Conservation (phyloP, 1,140 invertebrate species). For the Drosophila santomea region DNA sequence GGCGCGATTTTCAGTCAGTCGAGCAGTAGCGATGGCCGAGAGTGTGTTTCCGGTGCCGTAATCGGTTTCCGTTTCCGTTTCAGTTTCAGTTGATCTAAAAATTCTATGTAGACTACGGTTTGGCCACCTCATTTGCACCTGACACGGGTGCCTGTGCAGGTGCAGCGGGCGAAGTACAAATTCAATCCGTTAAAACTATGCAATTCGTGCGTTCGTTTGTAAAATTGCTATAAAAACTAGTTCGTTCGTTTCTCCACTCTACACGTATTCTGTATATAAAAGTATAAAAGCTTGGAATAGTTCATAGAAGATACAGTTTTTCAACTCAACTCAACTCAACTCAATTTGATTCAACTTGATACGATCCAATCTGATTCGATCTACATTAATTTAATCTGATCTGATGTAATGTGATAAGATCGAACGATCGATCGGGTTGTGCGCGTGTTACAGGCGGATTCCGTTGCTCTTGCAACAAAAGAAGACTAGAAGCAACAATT, state of each 20-base stretch:
- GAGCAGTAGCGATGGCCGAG: conserved; percentile 78
- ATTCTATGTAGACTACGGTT: conserved; percentile 70
- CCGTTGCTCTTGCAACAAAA: conserved; percentile 84
- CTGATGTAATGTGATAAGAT: conserved; percentile 30
- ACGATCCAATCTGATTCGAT: conserved; percentile 42
- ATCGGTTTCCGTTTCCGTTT: conserved; percentile 55
- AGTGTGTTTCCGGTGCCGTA: conserved; percentile 54
- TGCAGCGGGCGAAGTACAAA: conserved; percentile 65
- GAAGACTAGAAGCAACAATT: conserved; percentile 85
- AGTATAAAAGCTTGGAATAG: conserved; percentile 81
- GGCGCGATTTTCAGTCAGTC: conserved; percentile 78
- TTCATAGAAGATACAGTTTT: conserved; percentile 69
- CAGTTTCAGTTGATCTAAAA: conserved; percentile 71
- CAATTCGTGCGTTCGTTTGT: conserved; percentile 75
- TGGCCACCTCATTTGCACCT: conserved; percentile 49
- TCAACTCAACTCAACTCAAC: conserved; percentile 54
- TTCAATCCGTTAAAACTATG: conserved; percentile 79
- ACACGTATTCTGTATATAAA: conserved; percentile 77
- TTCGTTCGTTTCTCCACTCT: conserved; percentile 79
- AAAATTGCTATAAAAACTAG: conserved; percentile 84
- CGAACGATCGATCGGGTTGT: conserved; percentile 40
- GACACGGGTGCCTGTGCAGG: conserved; percentile 22
- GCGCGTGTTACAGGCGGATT: conserved; percentile 64
- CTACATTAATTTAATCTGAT: conserved; percentile 21
- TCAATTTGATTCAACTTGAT: conserved; percentile 46